Conservation (phyloP, 2,888 invertebrate genomes). For the Hanleya hanleyi region DNA sequence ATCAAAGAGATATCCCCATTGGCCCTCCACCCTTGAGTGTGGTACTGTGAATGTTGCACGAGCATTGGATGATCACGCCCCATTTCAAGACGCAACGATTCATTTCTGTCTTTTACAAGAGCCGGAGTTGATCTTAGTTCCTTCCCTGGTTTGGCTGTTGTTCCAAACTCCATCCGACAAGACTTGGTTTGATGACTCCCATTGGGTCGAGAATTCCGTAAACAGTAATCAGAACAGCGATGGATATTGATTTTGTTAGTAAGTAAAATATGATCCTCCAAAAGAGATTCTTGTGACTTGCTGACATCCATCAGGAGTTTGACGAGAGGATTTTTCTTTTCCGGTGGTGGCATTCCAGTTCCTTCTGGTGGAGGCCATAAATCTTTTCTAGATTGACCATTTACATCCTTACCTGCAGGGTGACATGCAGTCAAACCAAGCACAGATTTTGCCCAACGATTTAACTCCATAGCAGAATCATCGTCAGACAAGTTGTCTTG, state of each 20-base stretch:
- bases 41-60: slow-evolving; percentile 42
- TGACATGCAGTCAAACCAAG: slow-evolving; percentile 36
- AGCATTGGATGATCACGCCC: slow-evolving; percentile 41
- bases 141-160: slow-evolving; percentile 23
- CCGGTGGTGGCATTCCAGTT: slow-evolving; percentile 37
- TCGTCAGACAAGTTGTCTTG: slow-evolving; percentile 21
- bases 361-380: slow-evolving; percentile 49
- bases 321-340: slow-evolving; percentile 39
- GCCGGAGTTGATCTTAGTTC: slow-evolving; percentile 24
- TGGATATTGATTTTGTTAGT: slow-evolving; percentile 36
- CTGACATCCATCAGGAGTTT: slow-evolving; percentile 44
- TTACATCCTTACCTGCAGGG: slow-evolving; percentile 36
- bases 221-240: slow-evolving; percentile 40
- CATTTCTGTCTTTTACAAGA: slow-evolving; percentile 42
- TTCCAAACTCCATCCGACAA: slow-evolving; percentile 44
- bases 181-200: neutral
- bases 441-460: slow-evolving; percentile 24
- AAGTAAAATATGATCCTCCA: slow-evolving; percentile 38
- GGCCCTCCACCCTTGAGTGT: slow-evolving; percentile 44
- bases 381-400: slow-evolving; percentile 37
- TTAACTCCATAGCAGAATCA: slow-evolving; percentile 17
- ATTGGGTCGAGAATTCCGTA: neutral
- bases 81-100: slow-evolving; percentile 43
- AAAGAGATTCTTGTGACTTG: slow-evolving; percentile 29
- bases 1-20: slow-evolving; percentile 46